Base-by-base conservation (phyloP, 2,888 invertebrate genomes). In the Diloba caeruleocephala region DNA sequence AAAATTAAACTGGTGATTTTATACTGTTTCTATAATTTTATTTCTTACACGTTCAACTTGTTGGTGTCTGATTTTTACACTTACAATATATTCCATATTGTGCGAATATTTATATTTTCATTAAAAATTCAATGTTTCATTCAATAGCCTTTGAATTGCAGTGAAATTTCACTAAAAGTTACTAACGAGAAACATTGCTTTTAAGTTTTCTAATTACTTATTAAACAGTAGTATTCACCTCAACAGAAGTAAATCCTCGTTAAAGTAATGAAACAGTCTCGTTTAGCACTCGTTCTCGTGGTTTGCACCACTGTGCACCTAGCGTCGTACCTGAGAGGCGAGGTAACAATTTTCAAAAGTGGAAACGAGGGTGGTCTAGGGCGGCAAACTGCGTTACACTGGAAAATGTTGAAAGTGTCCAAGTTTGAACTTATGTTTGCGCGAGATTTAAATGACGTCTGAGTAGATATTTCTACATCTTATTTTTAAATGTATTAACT, bases 281-380 rank as follows among this genome's bases (percentile, higher is more conserved):
- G 55, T 79, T 80, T 75, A 74, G 65, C 70, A 76, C 79, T 79
- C 71, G 65, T 75, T 76, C 65, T 73, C 74, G 66, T 74, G 69
- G 64, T 78, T 73, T 74, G 69, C 61, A 51, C 65, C 61, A 53
- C 56, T 54, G 56, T 69, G 46, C 60, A 61, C 59, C 57, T 66
- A 71, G 70, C 69, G 70, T 57, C 59, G 56, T 69, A 56, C 65
- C 68, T 62, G 59, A 74, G 76, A 72, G 67, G 71, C 66, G 70
- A 72, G 74, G 81, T 78, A 84, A 85, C 85, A 83, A 86, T 85
- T 88, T 85, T 75, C 78, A 78, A 77, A 76, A 80, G 81, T 78
- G 76, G 76, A 81, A 82, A 78, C 55, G 82, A 80, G 81, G 76
- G 76, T 74, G 76, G 78, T 71, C 63, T 60, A 60, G 63, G 77